Percentiles rank a stretch among this genome's conserved stretches.
Conservation (phyloP, 1,140 invertebrate genomes). For the Drosophila kohkoa region DNA sequence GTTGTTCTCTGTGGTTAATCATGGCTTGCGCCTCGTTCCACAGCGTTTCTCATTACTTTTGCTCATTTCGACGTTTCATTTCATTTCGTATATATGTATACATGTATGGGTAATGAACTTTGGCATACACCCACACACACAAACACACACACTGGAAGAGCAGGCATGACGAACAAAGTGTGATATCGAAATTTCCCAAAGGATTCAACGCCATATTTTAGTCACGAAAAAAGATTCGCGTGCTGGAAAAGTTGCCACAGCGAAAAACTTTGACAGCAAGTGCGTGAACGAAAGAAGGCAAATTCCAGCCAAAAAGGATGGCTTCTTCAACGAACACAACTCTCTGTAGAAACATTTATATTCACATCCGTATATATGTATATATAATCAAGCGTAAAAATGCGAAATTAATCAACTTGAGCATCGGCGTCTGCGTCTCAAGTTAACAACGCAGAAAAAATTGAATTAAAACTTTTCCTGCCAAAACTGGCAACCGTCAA, state of each 20-base stretch:
- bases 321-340: conserved; percentile 18
- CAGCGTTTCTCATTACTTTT: conserved; percentile 77
- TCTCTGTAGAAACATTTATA: background rate
- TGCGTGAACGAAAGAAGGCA: conserved; percentile 46
- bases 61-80: conserved; percentile 76
- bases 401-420: conserved; percentile 82
- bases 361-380: conserved; percentile 24
- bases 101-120: conserved; percentile 76
- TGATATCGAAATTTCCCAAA: conserved; percentile 84
- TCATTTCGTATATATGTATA: conserved; percentile 39
- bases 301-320: conserved; percentile 37
- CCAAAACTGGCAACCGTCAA: conserved; percentile 8
- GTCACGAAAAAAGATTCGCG: conserved; percentile 77
- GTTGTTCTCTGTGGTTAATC: conserved; percentile 47
- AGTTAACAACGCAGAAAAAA: conserved; percentile 83
- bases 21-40: conserved; percentile 35
- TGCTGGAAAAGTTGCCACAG: conserved; percentile 32
- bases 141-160: conserved; percentile 21
- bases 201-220: conserved; percentile 82
- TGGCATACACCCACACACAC: conserved; percentile 44
- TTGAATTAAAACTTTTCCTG: conserved; percentile 79
- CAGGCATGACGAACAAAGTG: conserved; percentile 76
- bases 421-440: conserved; percentile 58
- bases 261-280: conserved; percentile 26
- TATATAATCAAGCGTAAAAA: conserved; percentile 82